Conservation (phyloP, 2,888 invertebrate species). For the Microchrysa polita region DNA sequence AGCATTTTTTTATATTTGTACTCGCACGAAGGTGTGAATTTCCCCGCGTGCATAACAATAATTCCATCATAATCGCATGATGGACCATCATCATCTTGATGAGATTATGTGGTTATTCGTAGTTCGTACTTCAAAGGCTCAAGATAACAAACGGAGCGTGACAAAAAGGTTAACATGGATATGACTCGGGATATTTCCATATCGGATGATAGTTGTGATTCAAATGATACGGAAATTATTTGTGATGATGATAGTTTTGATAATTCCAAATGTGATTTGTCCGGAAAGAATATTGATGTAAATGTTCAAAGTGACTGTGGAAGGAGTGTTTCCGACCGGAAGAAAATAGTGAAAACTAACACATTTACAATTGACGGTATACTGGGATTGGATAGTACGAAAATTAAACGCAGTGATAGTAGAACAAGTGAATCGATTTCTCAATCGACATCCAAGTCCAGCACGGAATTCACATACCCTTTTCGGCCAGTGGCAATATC, state of each 20-base stretch:
- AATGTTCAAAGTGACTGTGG: constrained; percentile 37
- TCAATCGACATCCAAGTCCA: background rate
- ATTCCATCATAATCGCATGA: constrained; percentile 17
- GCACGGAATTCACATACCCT: constrained; percentile 31
- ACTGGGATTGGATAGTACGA: constrained; percentile 52
- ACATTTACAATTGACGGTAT: constrained; percentile 58
- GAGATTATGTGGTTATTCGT: background rate
- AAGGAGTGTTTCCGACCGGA: constrained; percentile 44
- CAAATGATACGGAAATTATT: constrained; percentile 52
- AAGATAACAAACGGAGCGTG: background rate
- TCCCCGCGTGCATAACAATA: background rate
- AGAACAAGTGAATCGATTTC: constrained; percentile 21
- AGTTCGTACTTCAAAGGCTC: background rate
- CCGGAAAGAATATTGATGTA: constrained; percentile 3
- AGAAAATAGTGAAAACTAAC: constrained; percentile 49
- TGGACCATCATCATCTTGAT: background rate
- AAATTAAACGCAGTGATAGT: constrained; percentile 30
- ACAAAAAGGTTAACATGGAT: constrained; percentile 20
- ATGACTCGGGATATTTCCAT: constrained; percentile 30
- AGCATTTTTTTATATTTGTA: background rate
- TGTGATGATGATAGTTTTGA: constrained; percentile 50
- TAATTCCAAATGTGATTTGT: background rate
- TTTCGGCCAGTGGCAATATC: constrained; percentile 50
- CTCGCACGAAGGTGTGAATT: constrained; percentile 34
- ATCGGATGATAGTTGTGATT: constrained; percentile 47